Evolutionary conservation across 2,888 invertebrate genomes (phyloP).

Genomic region (Chaetoderma sp.): DNA sequence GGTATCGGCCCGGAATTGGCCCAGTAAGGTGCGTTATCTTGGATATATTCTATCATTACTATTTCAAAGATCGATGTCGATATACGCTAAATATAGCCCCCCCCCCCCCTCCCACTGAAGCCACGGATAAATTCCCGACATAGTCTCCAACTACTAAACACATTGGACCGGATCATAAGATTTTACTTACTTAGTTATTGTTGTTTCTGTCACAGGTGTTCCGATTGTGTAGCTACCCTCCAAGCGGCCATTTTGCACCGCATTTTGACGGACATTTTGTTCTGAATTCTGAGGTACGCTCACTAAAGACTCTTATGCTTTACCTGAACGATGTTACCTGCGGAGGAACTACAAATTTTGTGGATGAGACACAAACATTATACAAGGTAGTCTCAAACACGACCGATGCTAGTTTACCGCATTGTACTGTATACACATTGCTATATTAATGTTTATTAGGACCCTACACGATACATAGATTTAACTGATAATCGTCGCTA

Average conservation of each 20-base stretch:
- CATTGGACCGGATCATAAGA: not conserved
- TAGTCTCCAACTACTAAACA: not conserved
- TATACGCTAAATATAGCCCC: too few species aligned
- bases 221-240: slow-evolving; percentile 54
- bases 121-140: too few species aligned
- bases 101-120: too few species aligned
- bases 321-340: slow-evolving; percentile 59
- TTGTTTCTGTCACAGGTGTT: slow-evolving; percentile 45
- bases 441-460: too few species aligned
- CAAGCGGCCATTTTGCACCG: slow-evolving; percentile 64
- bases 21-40: too few species aligned
- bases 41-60: too few species aligned
- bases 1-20: too few species aligned
- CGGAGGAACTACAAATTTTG: slow-evolving; percentile 63
- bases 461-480: too few species aligned
- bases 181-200: not conserved
- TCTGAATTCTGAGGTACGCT: slow-evolving; percentile 43
- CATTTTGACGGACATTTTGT: slow-evolving; percentile 63
- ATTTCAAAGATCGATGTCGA: too few species aligned
- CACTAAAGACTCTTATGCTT: slow-evolving; percentile 62
- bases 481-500: too few species aligned
- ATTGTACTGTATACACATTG: too few species aligned
- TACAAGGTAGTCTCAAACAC: slow-evolving; percentile 48
- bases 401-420: too few species aligned
- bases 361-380: slow-evolving; percentile 53